These are phyloP conservation scores for Neotragus moschatus DNA, from an alignment of 2,113 vertebrate species.

Conservation along the genomic window DNA sequence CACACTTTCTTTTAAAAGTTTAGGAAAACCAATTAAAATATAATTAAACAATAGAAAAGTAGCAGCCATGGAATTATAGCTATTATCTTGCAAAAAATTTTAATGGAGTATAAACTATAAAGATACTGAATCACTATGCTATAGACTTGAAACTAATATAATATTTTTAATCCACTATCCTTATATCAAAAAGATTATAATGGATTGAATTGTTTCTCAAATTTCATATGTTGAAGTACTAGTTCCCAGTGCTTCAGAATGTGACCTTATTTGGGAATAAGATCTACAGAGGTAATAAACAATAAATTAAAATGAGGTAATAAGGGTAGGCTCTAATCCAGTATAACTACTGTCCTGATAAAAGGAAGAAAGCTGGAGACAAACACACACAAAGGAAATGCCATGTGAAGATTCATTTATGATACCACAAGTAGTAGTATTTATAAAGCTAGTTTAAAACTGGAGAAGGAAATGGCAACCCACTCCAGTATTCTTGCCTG, in stretches of 20 bases:
- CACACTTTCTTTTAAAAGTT: not conserved
- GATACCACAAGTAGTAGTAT: not conserved
- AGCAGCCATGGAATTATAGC: not conserved
- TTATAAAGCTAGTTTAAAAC: not conserved
- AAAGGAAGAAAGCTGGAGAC: not conserved
- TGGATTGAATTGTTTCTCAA: not conserved
- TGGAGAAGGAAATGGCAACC: not conserved
- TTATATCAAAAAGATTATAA: not conserved
- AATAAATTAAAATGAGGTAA: not conserved
- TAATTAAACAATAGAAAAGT: not conserved
- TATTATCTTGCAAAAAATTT: not conserved
- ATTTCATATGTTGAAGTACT: not conserved
- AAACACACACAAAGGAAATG: not conserved
- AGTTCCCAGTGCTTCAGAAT: not conserved
- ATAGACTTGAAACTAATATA: not conserved
- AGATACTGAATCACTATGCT: not conserved
- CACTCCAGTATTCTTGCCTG: not conserved
- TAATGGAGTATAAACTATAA: not conserved
- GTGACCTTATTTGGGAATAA: not conserved
- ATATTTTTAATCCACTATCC: not conserved
- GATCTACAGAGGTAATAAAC: not conserved
- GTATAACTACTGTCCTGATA: not conserved
- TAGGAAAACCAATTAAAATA: not conserved
- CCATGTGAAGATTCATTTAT: not conserved
- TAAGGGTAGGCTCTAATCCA: not conserved